Percentiles rank a stretch among this genome's conserved stretches.
phyloP scores from a whole-genome alignment of 2,113 vertebrate genomes.

The Callipepla californica region DNA sequence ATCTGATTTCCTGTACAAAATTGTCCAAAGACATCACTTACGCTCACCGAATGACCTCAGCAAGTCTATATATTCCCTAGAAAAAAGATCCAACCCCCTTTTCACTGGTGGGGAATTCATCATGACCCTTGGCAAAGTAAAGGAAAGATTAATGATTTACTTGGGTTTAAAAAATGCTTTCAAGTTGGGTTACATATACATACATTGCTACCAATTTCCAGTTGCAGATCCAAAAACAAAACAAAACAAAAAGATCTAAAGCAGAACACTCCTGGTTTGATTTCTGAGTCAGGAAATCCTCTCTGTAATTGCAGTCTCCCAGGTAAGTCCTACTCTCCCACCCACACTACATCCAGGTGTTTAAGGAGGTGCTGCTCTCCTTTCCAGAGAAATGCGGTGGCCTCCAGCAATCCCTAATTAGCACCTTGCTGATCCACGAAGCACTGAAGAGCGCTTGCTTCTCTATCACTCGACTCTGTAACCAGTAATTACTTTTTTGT shows the following conservation, averaged over 20 bases:
- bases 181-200: background rate
- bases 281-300: conserved; percentile 33
- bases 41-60: background rate
- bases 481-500: conserved; percentile 44
- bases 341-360: conserved; percentile 38
- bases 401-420: conserved; percentile 56
- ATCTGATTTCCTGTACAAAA: background rate
- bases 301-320: background rate
- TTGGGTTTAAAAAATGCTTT: background rate
- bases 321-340: background rate
- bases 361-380: background rate
- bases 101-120: background rate
- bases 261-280: background rate
- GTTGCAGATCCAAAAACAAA: background rate
- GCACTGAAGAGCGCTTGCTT: background rate
- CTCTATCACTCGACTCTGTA: background rate
- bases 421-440: conserved; percentile 1
- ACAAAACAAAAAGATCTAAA: background rate
- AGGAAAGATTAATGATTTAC: background rate
- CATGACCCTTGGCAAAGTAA: background rate
- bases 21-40: background rate
- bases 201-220: background rate
- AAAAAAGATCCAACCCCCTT: background rate
- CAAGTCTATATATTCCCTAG: background rate
- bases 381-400: background rate